Evolutionary conservation across 2,797 vertebrate genomes (phyloP).

Genomic region (Poecilia gillii): DNA sequence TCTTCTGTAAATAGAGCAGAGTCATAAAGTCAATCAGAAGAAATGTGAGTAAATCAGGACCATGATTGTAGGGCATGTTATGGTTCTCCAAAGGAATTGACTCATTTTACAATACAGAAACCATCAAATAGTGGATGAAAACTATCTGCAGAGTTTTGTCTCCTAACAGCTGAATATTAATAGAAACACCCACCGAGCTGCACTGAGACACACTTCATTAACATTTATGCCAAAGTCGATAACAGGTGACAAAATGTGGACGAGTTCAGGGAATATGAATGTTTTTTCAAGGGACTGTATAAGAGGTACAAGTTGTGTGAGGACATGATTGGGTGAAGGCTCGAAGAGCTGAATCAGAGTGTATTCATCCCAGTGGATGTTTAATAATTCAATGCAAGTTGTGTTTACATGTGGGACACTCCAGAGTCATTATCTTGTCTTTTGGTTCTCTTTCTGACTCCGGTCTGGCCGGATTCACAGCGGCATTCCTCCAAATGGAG

Average conservation of each 20-base stretch:
- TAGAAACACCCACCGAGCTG: not conserved
- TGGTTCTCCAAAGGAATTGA: not conserved
- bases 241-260: not conserved
- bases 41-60: not conserved
- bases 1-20: not conserved
- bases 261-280: not conserved
- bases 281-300: not conserved
- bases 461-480: constrained; percentile 51
- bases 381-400: constrained; percentile 50
- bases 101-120: not conserved
- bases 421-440: constrained; percentile 43
- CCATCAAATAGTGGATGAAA: not conserved
- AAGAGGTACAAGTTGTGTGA: not conserved
- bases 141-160: not conserved
- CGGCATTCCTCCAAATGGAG: constrained; percentile 50
- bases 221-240: not conserved
- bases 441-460: constrained; percentile 50
- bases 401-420: constrained; percentile 34
- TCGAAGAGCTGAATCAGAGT: constrained; percentile 7
- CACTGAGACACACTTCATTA: not conserved
- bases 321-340: not conserved
- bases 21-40: not conserved
- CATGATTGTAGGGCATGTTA: not conserved
- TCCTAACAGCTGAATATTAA: not conserved
- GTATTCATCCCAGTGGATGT: constrained; percentile 26